These are phyloP conservation scores for Falco novaeseelandiae DNA, from an alignment of 2,797 vertebrate species.

Conservation along the genomic window DNA sequence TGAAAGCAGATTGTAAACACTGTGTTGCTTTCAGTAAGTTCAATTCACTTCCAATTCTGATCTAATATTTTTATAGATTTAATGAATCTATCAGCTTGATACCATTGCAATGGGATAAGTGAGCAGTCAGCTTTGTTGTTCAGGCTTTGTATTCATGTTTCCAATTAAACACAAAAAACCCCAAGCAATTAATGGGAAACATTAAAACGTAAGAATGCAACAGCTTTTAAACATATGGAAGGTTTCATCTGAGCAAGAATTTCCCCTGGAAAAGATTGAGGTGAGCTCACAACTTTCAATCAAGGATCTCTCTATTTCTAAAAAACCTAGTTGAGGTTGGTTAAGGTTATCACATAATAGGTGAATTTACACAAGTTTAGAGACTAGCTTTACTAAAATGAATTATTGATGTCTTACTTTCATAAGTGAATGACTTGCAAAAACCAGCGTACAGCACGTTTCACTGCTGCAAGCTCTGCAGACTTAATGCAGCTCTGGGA, in stretches of 20 bases:
- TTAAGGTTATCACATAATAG: background rate
- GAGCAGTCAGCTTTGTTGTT: slow-evolving; percentile 24
- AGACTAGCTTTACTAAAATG: slow-evolving; percentile 15
- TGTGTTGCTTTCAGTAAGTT: background rate
- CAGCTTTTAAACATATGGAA: slow-evolving; percentile 47
- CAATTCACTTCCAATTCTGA: slow-evolving; percentile 13
- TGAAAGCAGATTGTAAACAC: background rate
- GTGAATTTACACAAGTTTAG: slow-evolving; percentile 3
- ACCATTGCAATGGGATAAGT: background rate
- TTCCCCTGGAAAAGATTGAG: slow-evolving; percentile 32
- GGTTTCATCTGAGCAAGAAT: slow-evolving; percentile 22
- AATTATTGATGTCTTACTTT: slow-evolving; percentile 46
- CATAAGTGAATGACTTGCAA: slow-evolving; percentile 35
- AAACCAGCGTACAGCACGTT: background rate
- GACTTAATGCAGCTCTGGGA: background rate
- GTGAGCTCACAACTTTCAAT: slow-evolving; percentile 54
- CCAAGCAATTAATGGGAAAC: slow-evolving; percentile 14
- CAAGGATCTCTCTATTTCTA: background rate
- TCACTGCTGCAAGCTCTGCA: background rate
- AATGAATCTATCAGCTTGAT: slow-evolving; percentile 8
- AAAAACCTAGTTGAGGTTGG: background rate
- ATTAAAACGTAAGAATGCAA: background rate
- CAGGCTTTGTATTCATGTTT: slow-evolving; percentile 30
- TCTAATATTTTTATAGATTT: background rate
- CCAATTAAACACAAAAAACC: background rate